phyloP scores from a whole-genome alignment of 1,140 invertebrate genomes.

The Pantala flavescens region DNA sequence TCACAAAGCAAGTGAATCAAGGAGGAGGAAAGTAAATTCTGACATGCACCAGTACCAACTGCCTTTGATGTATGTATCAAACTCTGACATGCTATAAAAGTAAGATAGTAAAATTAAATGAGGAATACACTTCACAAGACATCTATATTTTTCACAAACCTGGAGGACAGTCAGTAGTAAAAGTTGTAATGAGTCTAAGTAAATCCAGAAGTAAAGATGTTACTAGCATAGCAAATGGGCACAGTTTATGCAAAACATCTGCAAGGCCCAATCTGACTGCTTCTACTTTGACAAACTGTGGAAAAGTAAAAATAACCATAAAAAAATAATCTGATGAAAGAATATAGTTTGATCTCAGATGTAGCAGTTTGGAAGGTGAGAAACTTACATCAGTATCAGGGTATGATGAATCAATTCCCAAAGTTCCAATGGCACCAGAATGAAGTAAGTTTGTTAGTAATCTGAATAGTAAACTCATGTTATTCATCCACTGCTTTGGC shows the following conservation, averaged over 20 bases:
- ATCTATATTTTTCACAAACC: constrained; percentile 29
- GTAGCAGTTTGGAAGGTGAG: too few species aligned
- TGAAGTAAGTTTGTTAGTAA: constrained; percentile 43
- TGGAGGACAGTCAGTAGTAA: constrained; percentile 38
- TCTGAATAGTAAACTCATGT: constrained; percentile 36
- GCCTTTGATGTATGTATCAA: constrained; percentile 40
- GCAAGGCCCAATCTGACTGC: constrained; percentile 36
- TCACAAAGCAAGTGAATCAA: constrained; percentile 39
- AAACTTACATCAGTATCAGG: too few species aligned
- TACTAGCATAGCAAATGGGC: constrained; percentile 40
- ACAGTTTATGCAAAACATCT: constrained; percentile 43
- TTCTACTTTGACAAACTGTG: constrained; percentile 31
- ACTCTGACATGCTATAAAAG: constrained; percentile 37
- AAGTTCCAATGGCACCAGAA: constrained; percentile 23
- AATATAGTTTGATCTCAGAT: too few species aligned
- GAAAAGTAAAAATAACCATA: too few species aligned
- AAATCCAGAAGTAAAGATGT: constrained; percentile 32
- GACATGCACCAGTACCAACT: constrained; percentile 40
- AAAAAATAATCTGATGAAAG: too few species aligned
- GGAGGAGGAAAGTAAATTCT: constrained; percentile 38
- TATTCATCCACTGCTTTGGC: constrained; percentile 29
- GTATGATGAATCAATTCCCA: too few species aligned
- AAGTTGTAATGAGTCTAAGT: constrained; percentile 42
- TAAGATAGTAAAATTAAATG: constrained; percentile 13
- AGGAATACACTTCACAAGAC: background rate